Percentiles rank a stretch among this genome's conserved stretches.
phyloP scores from a whole-genome alignment of 1,140 invertebrate species.

The Drosophila triauraria region DNA sequence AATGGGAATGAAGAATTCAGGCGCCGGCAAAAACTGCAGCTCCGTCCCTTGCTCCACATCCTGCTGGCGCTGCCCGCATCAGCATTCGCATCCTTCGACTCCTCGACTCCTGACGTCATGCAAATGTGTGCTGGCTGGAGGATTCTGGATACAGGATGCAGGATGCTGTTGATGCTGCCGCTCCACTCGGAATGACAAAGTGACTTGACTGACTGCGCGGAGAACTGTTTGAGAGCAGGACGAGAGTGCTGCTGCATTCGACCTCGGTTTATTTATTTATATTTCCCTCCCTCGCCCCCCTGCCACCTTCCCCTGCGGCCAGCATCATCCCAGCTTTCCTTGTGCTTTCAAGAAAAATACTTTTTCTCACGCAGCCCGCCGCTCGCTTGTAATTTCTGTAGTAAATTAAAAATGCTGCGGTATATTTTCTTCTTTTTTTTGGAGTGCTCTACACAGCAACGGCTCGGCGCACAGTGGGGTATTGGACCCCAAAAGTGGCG shows the following conservation, averaged over 20 bases:
- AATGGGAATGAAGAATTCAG: conserved; percentile 43
- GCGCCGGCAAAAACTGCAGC: conserved; percentile 35
- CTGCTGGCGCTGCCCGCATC: conserved; percentile 11
- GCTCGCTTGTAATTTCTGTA: conserved; percentile 69
- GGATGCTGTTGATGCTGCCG: conserved; percentile 46
- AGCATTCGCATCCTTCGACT: conserved; percentile 15
- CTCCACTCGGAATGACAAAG: conserved; percentile 71
- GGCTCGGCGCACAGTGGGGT: conserved; percentile 31
- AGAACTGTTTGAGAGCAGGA: conserved; percentile 33
- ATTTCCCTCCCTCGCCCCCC: conserved; percentile 60
- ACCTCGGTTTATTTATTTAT: conserved; percentile 83
- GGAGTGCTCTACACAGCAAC: conserved; percentile 57
- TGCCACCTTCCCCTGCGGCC: background rate
- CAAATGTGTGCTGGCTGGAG: conserved; percentile 50
- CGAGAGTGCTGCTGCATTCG: conserved; percentile 55
- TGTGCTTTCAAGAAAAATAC: conserved; percentile 63
- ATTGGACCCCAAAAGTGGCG: no score
- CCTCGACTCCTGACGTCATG: conserved; percentile 72
- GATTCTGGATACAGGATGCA: conserved; percentile 22
- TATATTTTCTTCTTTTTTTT: conserved; percentile 40
- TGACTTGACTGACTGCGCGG: conserved; percentile 67
- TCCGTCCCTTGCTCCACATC: conserved; percentile 1
- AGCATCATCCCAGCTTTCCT: conserved; percentile 46
- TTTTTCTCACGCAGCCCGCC: conserved; percentile 62
- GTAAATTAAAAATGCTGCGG: conserved; percentile 79